phyloP scores from a whole-genome alignment of 2,797 vertebrate species.

The Oreonectes daqikongensis region DNA sequence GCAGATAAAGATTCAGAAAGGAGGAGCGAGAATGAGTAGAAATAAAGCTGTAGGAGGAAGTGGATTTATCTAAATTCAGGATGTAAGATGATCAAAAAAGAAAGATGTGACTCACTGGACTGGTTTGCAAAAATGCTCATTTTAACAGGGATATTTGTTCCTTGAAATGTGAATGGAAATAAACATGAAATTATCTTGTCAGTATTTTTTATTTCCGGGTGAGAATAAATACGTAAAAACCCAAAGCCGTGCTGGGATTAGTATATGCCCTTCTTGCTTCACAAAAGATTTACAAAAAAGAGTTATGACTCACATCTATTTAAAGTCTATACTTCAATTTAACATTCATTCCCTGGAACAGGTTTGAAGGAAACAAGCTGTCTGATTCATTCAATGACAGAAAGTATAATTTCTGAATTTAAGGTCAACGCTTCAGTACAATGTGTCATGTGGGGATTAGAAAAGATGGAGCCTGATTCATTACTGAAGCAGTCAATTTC shows the following conservation, averaged over 20 bases:
- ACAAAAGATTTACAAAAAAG: background rate
- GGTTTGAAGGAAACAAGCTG: background rate
- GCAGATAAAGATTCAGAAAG: background rate
- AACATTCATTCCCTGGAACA: background rate
- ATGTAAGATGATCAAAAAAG: background rate
- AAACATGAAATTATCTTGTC: background rate
- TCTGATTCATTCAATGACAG: constrained; percentile 10
- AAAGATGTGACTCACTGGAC: background rate
- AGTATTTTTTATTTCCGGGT: background rate
- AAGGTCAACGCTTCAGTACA: constrained; percentile 17
- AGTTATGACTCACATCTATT: constrained; percentile 5
- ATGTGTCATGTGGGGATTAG: constrained; percentile 10
- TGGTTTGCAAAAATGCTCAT: no score
- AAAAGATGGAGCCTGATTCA: constrained; percentile 26
- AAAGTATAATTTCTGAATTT: constrained; percentile 33
- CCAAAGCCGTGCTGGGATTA: background rate
- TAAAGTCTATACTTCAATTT: background rate
- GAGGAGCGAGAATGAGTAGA: constrained; percentile 1
- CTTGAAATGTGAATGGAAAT: background rate
- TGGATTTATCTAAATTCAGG: background rate
- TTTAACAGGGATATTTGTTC: no score
- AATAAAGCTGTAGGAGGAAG: constrained; percentile 20
- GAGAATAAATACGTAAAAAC: background rate
- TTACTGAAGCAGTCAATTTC: constrained; percentile 28
- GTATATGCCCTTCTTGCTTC: background rate